Evolutionary conservation across 2,797 vertebrate genomes (phyloP), one percentile per base, ranked within the genome.

Genomic region (Buceros bicornis): DNA sequence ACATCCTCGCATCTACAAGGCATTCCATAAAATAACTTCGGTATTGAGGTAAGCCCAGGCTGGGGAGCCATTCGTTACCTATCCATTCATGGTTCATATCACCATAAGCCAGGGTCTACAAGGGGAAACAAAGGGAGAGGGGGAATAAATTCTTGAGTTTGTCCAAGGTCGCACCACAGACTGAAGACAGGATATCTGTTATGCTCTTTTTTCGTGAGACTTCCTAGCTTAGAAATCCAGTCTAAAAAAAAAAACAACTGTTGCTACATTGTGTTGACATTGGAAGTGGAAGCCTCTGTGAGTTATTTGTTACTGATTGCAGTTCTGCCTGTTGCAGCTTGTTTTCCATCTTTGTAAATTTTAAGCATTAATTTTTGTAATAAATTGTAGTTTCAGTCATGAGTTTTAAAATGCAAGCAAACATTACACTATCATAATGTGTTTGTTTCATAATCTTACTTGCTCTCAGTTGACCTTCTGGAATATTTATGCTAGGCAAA

Each of bases 31-130:
- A 99, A 97, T 99, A 99, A 97, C 99, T 99, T 98, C 99, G 98
- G 98, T 99, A 99, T 91, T 99, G 99, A 98, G 99, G 99, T 98
- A 99, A 98, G 67, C 99, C 99, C 79, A 99, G 98, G 96, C 99
- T 99, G 97, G 99, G 99, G 92, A 99, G 98, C 99, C 99, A 99
- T 97, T 99, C 99, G 19, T 99, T 99, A 80, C 99, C 99, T 80
- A 99, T 99, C 99, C 99, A 99, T 96, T 99, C 99, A 2, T 99
- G 99, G 97, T 99, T 99, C 99, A 99, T 99, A 95, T 99, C 99
- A 31, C 99, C 99, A 28, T 99, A 99, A 37, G 99, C 99, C 86
- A 99, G 97, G 22, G 99, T 99, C 99, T 99, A 97, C 17, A 94
- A 69, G 85, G 28, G 1, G 37, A 26, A 50, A 33, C 94, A 94